Evolutionary conservation across 1,140 invertebrate genomes (phyloP), one percentile per base, ranked within the genome.

Genomic region (Vanessa atalanta): DNA sequence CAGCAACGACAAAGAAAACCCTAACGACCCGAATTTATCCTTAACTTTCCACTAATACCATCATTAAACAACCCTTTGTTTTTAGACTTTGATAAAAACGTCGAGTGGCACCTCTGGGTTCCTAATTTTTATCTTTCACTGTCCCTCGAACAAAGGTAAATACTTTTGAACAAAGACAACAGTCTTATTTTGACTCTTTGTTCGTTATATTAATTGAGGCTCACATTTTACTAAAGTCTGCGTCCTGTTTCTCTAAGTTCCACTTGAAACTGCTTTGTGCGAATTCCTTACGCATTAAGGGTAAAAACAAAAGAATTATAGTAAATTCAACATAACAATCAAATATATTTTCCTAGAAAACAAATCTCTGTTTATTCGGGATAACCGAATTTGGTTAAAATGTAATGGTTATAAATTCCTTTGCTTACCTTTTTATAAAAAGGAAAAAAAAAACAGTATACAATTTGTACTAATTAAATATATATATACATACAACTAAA

Each of bases 1-100:
- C 82, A 88, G 78, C 81, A 77, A 75, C 84, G 84, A 90, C 87
- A 89, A 90, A 89, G 88, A 87, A 83, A 82, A 79, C 80, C 55
- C 80, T 89, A 91, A 91, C 83, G 89, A 90, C 82, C 80, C 77
- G 81, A 90, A 91, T 91, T 91, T 88, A 91, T 91, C 85, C 87
- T 85, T 86, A 88, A 90, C 89, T 91, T 88, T 89, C 83, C 85
- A 87, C 89, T 90, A 90, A 90, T 91, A 90, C 86, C 85, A 83
- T 86, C 88, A 91, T 91, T 91, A 89, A 89, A 91, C 88, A 91
- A 86, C 84, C 89, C 86, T 91, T 91, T 91, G 88, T 91, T 89
- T 89, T 75, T 82, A 80, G 80, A 76, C 88, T 87, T 89, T 91
- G 89, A 91, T 90, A 91, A 91, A 91, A 91, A 89, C 85, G 82